phyloP scores from a whole-genome alignment of 2,888 invertebrate species.

The Neria commutata region DNA sequence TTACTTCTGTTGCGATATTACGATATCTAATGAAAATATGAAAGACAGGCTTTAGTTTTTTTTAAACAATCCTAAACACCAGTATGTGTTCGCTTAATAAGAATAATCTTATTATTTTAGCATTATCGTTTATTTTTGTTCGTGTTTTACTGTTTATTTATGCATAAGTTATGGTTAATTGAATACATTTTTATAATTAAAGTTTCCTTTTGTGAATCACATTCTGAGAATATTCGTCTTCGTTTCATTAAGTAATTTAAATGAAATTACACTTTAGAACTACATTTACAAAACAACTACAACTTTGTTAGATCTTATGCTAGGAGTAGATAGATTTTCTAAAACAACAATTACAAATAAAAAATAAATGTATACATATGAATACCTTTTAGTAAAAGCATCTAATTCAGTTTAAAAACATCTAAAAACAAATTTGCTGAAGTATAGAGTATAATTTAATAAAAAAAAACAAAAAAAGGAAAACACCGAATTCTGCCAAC shows the following conservation, averaged over 20 bases:
- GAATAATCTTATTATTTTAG: neutral
- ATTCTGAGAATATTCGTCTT: neutral
- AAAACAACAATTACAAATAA: neutral
- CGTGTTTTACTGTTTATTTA: neutral
- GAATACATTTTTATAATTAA: neutral
- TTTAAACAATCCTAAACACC: no score
- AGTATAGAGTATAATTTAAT: slow-evolving; percentile 15
- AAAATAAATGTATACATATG: neutral
- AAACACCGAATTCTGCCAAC: slow-evolving; percentile 1
- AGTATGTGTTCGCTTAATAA: no score
- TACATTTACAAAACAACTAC: slow-evolving; percentile 3
- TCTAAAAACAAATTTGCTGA: neutral
- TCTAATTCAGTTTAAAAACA: neutral
- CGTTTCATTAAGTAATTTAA: slow-evolving; percentile 6
- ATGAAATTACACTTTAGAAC: neutral
- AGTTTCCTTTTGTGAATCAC: slow-evolving; percentile 8
- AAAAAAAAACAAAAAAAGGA: slow-evolving; percentile 3
- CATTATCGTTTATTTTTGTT: neutral
- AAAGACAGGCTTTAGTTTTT: no score
- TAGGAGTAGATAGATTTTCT: neutral
- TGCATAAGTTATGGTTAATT: neutral
- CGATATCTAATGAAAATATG: no score
- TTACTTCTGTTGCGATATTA: no score
- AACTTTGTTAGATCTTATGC: neutral
- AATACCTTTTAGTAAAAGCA: neutral